phyloP scores from a whole-genome alignment of 2,797 vertebrate species.

The Poecilia picta region DNA sequence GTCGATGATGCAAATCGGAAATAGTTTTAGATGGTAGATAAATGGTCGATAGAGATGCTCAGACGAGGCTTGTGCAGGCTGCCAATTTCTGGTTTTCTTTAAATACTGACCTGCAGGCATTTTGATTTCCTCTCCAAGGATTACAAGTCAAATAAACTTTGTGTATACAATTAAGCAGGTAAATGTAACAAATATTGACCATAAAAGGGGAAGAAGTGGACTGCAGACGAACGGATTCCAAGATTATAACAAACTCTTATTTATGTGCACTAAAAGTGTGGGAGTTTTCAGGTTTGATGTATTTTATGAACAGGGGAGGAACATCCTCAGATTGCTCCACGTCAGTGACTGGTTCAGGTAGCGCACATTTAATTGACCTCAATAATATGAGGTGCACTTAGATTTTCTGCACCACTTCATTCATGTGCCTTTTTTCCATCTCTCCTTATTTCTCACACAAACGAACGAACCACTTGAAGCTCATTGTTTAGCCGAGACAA shows the following conservation, averaged over 20 bases:
- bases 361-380: not conserved
- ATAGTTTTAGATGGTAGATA: not conserved
- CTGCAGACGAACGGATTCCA: not conserved
- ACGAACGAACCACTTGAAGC: slow-evolving; percentile 42
- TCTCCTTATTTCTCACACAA: slow-evolving; percentile 17
- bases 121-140: not conserved
- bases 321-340: not conserved
- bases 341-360: not conserved
- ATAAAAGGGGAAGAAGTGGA: not conserved
- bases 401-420: slow-evolving; percentile 32
- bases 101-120: not conserved
- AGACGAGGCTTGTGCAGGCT: not conserved
- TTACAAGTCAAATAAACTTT: not conserved
- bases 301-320: not conserved
- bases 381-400: slow-evolving; percentile 17
- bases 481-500: slow-evolving; percentile 67
- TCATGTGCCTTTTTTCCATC: slow-evolving; percentile 8
- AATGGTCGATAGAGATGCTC: not conserved
- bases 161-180: not conserved
- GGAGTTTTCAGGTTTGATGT: not conserved
- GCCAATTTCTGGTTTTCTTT: not conserved
- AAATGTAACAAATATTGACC: not conserved
- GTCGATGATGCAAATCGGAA: not conserved
- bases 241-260: not conserved
- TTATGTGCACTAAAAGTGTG: not conserved